Percentiles rank a stretch among this genome's conserved stretches.
phyloP scores from a whole-genome alignment of 2,888 invertebrate species.

The Aspidiotus rigidus region DNA sequence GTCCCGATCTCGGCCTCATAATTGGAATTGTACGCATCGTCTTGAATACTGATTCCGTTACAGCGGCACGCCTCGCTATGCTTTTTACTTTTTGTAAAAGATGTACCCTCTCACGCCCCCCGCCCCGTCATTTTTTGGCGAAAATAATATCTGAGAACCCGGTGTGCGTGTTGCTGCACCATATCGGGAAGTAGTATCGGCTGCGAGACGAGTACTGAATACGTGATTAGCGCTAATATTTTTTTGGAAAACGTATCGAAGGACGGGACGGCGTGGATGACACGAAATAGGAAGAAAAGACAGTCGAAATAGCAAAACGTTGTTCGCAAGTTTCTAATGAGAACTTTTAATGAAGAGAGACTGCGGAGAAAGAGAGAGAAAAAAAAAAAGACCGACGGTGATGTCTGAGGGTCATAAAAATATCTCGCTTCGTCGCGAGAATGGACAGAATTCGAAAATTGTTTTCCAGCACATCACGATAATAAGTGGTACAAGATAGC shows the following conservation, averaged over 20 bases:
- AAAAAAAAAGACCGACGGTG: not conserved
- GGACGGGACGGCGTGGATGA: not conserved
- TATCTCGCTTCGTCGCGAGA: not conserved
- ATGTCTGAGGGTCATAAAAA: not conserved
- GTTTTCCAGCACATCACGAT: no score
- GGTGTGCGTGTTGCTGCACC: conserved; percentile 14
- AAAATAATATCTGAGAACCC: conserved; percentile 30
- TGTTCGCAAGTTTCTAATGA: not conserved
- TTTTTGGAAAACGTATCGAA: not conserved
- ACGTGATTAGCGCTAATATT: conserved; percentile 18
- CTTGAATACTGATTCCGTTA: conserved; percentile 5
- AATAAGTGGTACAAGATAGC: no score
- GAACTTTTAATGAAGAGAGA: not conserved
- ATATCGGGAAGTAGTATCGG: conserved; percentile 32
- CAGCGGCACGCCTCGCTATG: not conserved
- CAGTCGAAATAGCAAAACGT: conserved; percentile 1
- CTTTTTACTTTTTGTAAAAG: conserved; percentile 11
- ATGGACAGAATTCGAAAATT: not conserved
- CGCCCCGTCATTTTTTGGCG: conserved; percentile 10
- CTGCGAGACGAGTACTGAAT: conserved; percentile 24
- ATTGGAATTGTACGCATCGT: conserved; percentile 30
- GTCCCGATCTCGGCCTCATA: conserved; percentile 31
- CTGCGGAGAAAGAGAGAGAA: not conserved
- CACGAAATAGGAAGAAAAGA: not conserved
- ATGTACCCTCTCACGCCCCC: not conserved